Conservation (phyloP, 92 coral and sea anemone species). For the Isaurus tuberculatus region DNA sequence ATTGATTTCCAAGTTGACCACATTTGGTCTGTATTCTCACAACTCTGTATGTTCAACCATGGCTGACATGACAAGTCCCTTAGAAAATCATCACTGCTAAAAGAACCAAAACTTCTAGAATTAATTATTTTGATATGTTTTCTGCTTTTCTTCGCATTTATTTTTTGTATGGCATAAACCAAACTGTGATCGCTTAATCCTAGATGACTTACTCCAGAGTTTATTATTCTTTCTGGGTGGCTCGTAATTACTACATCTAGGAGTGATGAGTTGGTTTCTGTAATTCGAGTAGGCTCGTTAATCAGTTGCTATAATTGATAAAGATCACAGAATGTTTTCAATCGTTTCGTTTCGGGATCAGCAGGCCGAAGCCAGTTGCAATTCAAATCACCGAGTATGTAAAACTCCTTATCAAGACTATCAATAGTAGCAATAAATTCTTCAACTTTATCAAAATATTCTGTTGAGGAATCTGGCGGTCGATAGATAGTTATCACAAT, state of each 20-base stretch:
- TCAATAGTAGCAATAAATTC: background rate
- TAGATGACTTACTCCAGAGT: background rate
- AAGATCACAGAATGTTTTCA: constrained; percentile 3
- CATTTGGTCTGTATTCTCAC: constrained; percentile 20
- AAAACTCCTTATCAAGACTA: background rate
- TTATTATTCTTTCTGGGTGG: background rate
- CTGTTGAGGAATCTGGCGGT: constrained; percentile 41
- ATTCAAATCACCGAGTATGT: constrained; percentile 1
- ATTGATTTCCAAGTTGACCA: background rate
- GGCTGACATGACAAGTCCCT: constrained; percentile 14
- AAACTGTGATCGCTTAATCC: constrained; percentile 11
- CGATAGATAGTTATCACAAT: constrained; percentile 48
- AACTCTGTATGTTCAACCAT: constrained; percentile 6
- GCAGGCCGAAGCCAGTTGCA: background rate
- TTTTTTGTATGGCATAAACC: constrained; percentile 14
- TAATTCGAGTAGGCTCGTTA: background rate
- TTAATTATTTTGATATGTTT: constrained; percentile 4
- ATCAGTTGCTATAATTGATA: background rate
- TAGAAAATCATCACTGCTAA: background rate
- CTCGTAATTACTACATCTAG: constrained; percentile 7
- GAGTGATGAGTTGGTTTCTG: background rate
- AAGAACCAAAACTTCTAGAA: constrained; percentile 5
- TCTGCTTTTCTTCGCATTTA: constrained; percentile 8
- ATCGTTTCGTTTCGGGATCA: background rate
- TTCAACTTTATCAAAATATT: background rate